Evolutionary conservation across 2,888 invertebrate genomes (phyloP).

Genomic region (Epinotia ramella): DNA sequence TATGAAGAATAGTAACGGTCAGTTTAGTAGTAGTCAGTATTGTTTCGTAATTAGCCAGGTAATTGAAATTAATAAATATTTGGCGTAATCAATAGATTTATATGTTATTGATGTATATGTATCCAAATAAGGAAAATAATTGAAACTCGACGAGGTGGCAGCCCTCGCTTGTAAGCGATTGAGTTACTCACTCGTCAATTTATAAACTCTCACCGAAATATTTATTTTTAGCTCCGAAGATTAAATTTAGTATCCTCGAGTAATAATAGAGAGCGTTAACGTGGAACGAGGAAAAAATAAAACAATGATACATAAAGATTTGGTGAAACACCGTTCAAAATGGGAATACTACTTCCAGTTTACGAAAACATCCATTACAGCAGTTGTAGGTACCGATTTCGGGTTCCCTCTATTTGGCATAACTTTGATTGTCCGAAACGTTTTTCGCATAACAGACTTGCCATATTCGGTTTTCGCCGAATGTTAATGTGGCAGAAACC

Average conservation of each 20-base stretch:
- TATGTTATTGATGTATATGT: not conserved
- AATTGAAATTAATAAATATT: not conserved
- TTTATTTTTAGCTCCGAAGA: constrained; percentile 57
- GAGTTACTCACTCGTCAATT: constrained; percentile 53
- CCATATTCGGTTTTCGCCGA: too few relatives aligned
- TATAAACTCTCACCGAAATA: constrained; percentile 55
- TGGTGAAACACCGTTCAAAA: constrained; percentile 15
- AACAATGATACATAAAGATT: constrained; percentile 19
- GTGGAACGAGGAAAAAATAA: constrained; percentile 42
- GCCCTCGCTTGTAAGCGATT: constrained; percentile 51
- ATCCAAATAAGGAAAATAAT: not conserved
- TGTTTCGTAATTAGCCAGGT: not conserved
- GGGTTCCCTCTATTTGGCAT: too few relatives aligned
- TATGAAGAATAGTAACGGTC: not conserved
- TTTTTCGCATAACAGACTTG: too few relatives aligned
- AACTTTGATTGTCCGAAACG: too few relatives aligned
- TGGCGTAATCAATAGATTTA: not conserved
- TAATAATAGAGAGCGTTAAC: constrained; percentile 47
- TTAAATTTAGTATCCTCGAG: constrained; percentile 53
- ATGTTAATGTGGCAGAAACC: too few relatives aligned
- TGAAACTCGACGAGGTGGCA: constrained; percentile 40
- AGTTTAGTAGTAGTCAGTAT: not conserved
- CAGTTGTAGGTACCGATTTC: too few relatives aligned
- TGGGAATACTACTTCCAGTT: constrained; percentile 12
- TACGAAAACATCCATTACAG: constrained; percentile 7